Conservation (phyloP, 2,888 invertebrate species). For the Ectemnius lituratus region DNA sequence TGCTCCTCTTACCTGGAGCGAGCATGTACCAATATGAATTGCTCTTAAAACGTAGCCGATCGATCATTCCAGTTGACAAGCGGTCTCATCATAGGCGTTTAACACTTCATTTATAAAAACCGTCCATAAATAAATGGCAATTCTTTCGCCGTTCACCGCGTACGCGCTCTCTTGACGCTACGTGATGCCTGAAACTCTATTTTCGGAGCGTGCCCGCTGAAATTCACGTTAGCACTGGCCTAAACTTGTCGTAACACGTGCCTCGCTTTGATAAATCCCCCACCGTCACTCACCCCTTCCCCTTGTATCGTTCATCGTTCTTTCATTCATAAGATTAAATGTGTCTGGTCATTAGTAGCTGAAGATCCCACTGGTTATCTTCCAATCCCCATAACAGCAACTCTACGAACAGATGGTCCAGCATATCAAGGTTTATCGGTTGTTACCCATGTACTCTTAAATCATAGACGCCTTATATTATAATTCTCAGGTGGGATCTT, state of each 20-base stretch:
- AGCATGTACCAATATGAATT: slow-evolving; percentile 1
- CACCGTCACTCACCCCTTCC: too few species aligned
- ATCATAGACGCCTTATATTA: too few species aligned
- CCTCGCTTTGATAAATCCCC: slow-evolving; percentile 29
- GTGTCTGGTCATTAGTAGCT: neutral
- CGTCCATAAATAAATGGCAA: slow-evolving; percentile 52
- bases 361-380: neutral
- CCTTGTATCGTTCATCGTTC: too few species aligned
- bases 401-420: too few species aligned
- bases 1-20: neutral
- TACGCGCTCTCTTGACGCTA: slow-evolving; percentile 10
- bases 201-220: slow-evolving; percentile 37
- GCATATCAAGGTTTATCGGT: too few species aligned
- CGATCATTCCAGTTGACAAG: slow-evolving; percentile 32
- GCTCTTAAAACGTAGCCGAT: slow-evolving; percentile 21
- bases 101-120: slow-evolving; percentile 57
- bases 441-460: too few species aligned
- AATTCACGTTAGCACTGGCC: slow-evolving; percentile 41
- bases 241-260: slow-evolving; percentile 51
- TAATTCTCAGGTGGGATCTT: too few species aligned
- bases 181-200: slow-evolving; percentile 28
- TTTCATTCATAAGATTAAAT: slow-evolving; percentile 17
- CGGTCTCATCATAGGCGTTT: slow-evolving; percentile 48
- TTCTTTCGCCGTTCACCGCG: slow-evolving; percentile 4
- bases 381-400: neutral